Base-by-base conservation (phyloP, 1,140 invertebrate species). In the Heliconius congener region DNA sequence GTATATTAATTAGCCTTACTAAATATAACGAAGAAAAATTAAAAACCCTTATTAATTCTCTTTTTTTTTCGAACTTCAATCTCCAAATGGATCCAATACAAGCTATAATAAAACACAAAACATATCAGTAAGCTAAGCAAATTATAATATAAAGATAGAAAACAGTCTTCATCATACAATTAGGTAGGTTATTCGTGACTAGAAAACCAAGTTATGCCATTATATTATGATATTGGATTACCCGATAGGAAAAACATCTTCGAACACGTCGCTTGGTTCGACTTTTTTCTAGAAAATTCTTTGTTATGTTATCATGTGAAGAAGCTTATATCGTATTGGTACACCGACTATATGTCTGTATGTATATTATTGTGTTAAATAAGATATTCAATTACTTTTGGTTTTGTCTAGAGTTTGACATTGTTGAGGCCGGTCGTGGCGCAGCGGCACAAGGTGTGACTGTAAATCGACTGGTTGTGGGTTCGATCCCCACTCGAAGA, bases 251-350 rank as follows among this genome's bases (percentile, higher is more conserved):
- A 84, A 88, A 84, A 88, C 87, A 88, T 88, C 87, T 85, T 82
- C 60, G 79, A 73, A 57, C 73, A 77, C 83, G 78, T 72, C 72
- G 83, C 84, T 84, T 88, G 85, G 88, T 85, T 90, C 85, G 85
- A 85, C 82, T 85, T 91, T 90, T 75, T 89, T 85, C 71, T 81
- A 52, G 73, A 84, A 87, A 89, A 86, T 85, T 85, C 87, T 85
- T 90, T 90, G 88, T 86, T 88, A 83, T 86, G 85, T 85, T 88
- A 90, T 91, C 87, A 88, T 66, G n/a, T 66, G 60, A 30, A 66
- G 1, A 27, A 66, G 27, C 19, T 66, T 30, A 66, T 30, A 60
- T 27, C 2, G 23, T 60, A 27, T 18, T 23, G 6, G n/a, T 57
- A 57, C 11, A 42, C 0, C 8, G n/a, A n/a, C 0, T 18, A 18